These are phyloP conservation scores for Autographa gamma DNA, from an alignment of 2,888 invertebrate genomes.

Conservation along the genomic window DNA sequence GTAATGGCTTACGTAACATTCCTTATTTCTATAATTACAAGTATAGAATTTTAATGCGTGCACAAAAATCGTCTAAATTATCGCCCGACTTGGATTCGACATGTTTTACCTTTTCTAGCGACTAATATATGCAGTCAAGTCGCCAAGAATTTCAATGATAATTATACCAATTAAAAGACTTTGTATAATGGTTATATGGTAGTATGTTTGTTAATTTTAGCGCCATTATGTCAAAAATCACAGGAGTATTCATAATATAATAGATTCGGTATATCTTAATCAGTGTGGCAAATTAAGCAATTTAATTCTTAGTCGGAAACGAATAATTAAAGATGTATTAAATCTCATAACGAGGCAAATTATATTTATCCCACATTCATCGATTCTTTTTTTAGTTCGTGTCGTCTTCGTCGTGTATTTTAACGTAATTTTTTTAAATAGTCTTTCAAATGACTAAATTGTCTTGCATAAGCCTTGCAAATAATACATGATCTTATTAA, in stretches of 20 bases:
- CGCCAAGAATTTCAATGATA: conserved; percentile 38
- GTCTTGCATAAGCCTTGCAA: too few relatives aligned
- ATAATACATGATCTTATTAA: too few relatives aligned
- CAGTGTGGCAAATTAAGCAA: not conserved
- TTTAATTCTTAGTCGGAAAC: too few relatives aligned
- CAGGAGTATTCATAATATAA: not conserved
- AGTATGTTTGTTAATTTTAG: not conserved
- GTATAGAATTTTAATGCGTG: conserved; percentile 29
- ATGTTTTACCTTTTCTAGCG: conserved; percentile 20
- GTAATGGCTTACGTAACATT: not conserved
- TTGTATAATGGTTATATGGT: not conserved
- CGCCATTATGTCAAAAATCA: not conserved
- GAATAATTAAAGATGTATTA: too few relatives aligned
- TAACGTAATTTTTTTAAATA: too few relatives aligned
- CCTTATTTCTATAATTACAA: conserved; percentile 5
- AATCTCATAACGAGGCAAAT: too few relatives aligned
- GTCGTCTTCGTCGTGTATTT: too few relatives aligned
- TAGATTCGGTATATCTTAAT: not conserved
- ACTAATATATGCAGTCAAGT: conserved; percentile 17
- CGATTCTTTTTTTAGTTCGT: too few relatives aligned
- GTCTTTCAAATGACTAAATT: too few relatives aligned
- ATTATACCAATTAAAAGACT: conserved; percentile 33
- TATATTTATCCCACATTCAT: too few relatives aligned
- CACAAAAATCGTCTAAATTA: conserved; percentile 12
- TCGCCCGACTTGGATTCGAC: conserved; percentile 14